Evolutionary conservation across 2,888 invertebrate genomes (phyloP).

Genomic region (Incurvaria masculella): DNA sequence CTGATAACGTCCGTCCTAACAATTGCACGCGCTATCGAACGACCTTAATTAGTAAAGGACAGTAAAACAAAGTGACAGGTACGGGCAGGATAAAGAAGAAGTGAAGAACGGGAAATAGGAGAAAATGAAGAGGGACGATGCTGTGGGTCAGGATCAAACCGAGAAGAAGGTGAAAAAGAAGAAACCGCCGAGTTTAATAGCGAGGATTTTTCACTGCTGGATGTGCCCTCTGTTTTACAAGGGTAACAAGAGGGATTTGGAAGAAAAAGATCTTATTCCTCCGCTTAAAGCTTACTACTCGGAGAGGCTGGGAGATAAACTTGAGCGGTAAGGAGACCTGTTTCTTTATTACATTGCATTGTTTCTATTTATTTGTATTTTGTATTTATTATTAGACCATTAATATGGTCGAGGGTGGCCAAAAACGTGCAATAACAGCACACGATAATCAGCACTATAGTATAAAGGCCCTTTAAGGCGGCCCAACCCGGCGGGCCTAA

Average conservation of each 20-base stretch:
- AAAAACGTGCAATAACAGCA: neutral
- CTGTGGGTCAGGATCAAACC: no score
- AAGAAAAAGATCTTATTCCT: constrained; percentile 64
- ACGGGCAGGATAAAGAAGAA: no score
- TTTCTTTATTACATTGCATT: neutral
- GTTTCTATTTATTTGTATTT: no score
- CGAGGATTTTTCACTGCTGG: constrained; percentile 45
- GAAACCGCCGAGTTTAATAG: constrained; percentile 35
- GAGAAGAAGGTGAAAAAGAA: constrained; percentile 23
- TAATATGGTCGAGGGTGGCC: neutral
- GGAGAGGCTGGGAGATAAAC: constrained; percentile 53
- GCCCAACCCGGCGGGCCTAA: no score
- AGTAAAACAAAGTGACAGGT: no score
- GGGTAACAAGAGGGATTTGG: constrained; percentile 58
- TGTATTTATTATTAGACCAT: no score
- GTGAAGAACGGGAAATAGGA: no score
- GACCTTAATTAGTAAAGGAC: no score
- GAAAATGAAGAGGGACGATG: no score
- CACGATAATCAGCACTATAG: no score
- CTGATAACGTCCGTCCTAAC: no score
- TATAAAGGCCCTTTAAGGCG: neutral
- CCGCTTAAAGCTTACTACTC: constrained; percentile 61
- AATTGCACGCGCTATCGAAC: no score
- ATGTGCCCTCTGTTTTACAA: constrained; percentile 46
- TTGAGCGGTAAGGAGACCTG: constrained; percentile 46